phyloP scores from a whole-genome alignment of 2,888 invertebrate genomes.

The Papilio gigon region DNA sequence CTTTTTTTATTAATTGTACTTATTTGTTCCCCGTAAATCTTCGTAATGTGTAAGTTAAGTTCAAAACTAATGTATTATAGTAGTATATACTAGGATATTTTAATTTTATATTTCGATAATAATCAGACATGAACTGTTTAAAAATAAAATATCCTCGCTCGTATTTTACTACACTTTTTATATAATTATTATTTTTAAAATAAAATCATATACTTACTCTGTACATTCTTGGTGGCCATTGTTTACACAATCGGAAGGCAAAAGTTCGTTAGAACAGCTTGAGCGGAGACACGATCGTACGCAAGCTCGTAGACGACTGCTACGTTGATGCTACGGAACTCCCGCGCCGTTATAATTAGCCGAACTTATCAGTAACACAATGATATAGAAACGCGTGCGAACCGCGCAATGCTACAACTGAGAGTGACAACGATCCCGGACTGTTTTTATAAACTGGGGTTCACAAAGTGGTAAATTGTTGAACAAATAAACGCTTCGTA shows the following conservation, averaged over 20 bases:
- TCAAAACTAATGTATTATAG: too few relatives aligned
- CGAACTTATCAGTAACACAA: constrained; percentile 46
- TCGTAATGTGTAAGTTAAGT: too few relatives aligned
- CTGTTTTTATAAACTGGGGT: constrained; percentile 57
- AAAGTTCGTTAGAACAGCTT: constrained; percentile 44
- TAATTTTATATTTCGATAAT: neutral
- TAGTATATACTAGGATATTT: too few relatives aligned
- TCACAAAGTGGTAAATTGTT: constrained; percentile 61
- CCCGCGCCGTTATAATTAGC: constrained; percentile 56
- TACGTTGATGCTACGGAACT: constrained; percentile 66
- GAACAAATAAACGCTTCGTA: constrained; percentile 58
- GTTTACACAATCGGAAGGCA: constrained; percentile 42
- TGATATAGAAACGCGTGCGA: constrained; percentile 63
- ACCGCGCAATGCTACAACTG: constrained; percentile 60
- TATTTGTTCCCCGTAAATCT: too few relatives aligned
- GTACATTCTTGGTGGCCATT: constrained; percentile 61
- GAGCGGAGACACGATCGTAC: constrained; percentile 44
- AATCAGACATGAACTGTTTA: neutral
- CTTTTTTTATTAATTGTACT: too few relatives aligned
- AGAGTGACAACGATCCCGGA: constrained; percentile 61
- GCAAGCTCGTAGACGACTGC: constrained; percentile 62
- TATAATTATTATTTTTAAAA: neutral
- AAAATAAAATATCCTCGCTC: neutral
- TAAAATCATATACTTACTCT: constrained; percentile 56
- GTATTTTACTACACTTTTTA: neutral